Conservation (phyloP, 2,113 vertebrate genomes). For the Engraulis encrasicolus region DNA sequence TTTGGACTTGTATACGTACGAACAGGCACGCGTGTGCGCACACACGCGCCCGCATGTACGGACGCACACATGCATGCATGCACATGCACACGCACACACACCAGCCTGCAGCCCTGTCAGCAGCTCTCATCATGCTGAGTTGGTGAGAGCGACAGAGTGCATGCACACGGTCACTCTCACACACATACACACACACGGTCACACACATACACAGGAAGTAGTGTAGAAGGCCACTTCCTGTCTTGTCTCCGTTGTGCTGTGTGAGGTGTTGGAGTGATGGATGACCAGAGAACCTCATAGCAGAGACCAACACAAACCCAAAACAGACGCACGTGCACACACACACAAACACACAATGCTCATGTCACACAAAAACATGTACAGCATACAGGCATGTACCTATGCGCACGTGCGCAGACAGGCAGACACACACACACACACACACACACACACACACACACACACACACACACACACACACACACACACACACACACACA, state of each 20-base stretch:
- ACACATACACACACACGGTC: not conserved
- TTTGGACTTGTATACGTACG: too few species aligned
- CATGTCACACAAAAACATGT: not conserved
- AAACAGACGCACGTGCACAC: too few species aligned
- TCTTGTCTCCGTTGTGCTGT: constrained; percentile 19
- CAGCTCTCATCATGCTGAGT: constrained; percentile 25
- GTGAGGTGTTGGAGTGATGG: not conserved
- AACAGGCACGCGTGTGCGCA: not conserved
- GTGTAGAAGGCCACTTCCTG: constrained; percentile 31
- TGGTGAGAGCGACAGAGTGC: constrained; percentile 4
- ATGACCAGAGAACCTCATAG: not conserved
- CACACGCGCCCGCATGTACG: not conserved
- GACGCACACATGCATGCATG: constrained; percentile 22
- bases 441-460: not conserved
- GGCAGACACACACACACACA: constrained; percentile 12
- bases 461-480: constrained; percentile 26
- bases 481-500: constrained; percentile 29
- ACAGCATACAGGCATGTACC: too few species aligned
- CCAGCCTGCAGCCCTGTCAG: constrained; percentile 2
- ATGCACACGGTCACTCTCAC: not conserved
- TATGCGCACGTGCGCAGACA: too few species aligned
- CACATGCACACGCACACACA: constrained; percentile 9
- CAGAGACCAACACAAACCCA: not conserved
- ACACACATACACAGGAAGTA: constrained; percentile 22
- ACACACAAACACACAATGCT: not conserved